phyloP scores from a whole-genome alignment of 2,797 vertebrate genomes.

The Zonotrichia albicollis region DNA sequence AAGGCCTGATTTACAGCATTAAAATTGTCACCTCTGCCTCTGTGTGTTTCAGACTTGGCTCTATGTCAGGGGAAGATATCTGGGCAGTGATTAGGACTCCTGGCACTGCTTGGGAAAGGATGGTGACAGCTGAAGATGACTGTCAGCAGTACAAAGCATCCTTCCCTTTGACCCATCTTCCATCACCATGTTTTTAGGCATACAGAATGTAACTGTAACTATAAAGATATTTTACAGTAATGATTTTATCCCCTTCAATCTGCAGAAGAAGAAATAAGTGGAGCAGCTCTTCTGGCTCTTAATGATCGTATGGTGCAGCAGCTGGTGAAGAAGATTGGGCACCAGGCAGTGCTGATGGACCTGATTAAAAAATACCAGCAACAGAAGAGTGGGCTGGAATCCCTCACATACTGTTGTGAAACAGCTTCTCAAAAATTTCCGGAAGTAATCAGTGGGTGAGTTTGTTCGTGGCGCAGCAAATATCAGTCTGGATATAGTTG shows the following conservation, averaged over 20 bases:
- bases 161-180: background rate
- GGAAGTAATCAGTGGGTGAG: constrained; percentile 57
- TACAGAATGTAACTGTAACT: background rate
- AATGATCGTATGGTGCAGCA: constrained; percentile 78
- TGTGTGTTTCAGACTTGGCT: background rate
- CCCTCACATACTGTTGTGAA: background rate
- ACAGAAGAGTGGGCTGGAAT: background rate
- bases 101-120: background rate
- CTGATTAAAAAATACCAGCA: constrained; percentile 73
- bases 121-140: background rate
- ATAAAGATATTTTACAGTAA: background rate
- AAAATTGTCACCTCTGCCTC: background rate
- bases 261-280: constrained; percentile 76
- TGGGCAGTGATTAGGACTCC: background rate
- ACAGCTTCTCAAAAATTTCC: background rate
- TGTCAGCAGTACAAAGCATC: background rate
- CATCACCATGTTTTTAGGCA: background rate
- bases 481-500: background rate
- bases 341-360: constrained; percentile 77
- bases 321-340: constrained; percentile 77
- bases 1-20: background rate
- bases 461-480: background rate
- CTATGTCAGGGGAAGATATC: background rate
- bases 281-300: constrained; percentile 73
- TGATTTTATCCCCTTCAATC: background rate